Conservation (phyloP, 1,140 invertebrate genomes). For the Drosophila littoralis region DNA sequence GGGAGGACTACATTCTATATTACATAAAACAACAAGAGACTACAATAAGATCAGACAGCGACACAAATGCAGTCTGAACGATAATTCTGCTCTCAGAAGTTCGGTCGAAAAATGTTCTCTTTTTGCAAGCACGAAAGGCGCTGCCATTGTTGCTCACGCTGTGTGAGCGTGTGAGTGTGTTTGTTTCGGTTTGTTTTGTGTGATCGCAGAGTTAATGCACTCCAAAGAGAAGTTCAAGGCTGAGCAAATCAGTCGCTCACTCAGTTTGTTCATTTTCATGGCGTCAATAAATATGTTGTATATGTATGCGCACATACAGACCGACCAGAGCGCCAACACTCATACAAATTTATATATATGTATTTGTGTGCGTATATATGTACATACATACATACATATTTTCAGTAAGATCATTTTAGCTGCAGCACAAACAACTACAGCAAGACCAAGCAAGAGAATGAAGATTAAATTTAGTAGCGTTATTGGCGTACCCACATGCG, state of each 20-base stretch:
- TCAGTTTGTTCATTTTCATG: slow-evolving; percentile 61
- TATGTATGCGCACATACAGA: slow-evolving; percentile 1
- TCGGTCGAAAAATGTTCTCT: slow-evolving; percentile 45
- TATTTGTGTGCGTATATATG: background rate
- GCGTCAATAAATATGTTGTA: slow-evolving; percentile 45
- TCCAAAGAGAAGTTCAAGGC: slow-evolving; percentile 82
- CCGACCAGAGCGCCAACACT: too few relatives aligned
- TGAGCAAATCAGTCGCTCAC: slow-evolving; percentile 82
- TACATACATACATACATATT: slow-evolving; percentile 25
- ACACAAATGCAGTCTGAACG: slow-evolving; percentile 53
- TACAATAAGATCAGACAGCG: slow-evolving; percentile 62
- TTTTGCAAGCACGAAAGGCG: slow-evolving; percentile 48
- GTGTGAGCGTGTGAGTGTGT: slow-evolving; percentile 23
- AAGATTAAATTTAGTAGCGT: slow-evolving; percentile 36
- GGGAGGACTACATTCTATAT: slow-evolving; percentile 68
- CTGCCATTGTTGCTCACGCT: slow-evolving; percentile 31
- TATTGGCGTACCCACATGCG: slow-evolving; percentile 29
- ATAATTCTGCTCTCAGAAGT: slow-evolving; percentile 43
- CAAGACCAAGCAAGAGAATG: slow-evolving; percentile 45
- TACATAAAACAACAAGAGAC: slow-evolving; percentile 61
- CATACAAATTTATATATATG: too few relatives aligned
- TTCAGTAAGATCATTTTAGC: slow-evolving; percentile 69
- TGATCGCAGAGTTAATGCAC: slow-evolving; percentile 80
- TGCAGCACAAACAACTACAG: slow-evolving; percentile 54
- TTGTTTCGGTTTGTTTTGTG: slow-evolving; percentile 39